Percentiles rank a stretch among this genome's conserved stretches.
Evolutionary conservation across 2,888 invertebrate species (phyloP).

Genomic region (Drosophila pseudotalamancana): DNA sequence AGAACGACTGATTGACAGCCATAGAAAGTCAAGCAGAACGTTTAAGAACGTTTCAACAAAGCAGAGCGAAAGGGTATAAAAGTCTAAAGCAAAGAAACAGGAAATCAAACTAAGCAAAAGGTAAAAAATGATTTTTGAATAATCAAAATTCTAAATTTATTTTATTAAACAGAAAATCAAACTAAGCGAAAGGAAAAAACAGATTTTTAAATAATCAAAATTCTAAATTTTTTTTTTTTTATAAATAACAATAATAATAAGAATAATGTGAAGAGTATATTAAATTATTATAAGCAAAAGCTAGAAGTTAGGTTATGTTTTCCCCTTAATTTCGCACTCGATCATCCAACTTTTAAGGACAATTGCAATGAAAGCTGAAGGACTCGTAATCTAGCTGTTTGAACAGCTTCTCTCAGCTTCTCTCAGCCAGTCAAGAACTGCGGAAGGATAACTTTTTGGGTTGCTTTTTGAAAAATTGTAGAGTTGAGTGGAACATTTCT

Average conservation of each 20-base stretch:
- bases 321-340: no score
- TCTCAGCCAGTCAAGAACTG: conserved; percentile 19
- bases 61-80: background rate
- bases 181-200: no score
- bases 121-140: no score
- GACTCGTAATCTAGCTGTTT: conserved; percentile 18
- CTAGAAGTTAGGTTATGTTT: no score
- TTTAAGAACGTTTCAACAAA: background rate
- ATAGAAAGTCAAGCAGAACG: conserved; percentile 10
- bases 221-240: no score
- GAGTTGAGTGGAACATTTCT: conserved; percentile 33
- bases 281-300: no score
- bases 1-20: conserved; percentile 7
- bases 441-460: conserved; percentile 8
- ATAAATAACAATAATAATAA: no score
- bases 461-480: conserved; percentile 5
- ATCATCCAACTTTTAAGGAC: background rate
- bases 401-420: background rate
- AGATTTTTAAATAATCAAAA: no score
- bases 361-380: conserved; percentile 28
- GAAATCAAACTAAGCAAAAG: background rate
- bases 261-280: no score
- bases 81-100: background rate
- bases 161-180: no score
- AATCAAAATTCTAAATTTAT: no score